phyloP scores from a whole-genome alignment of 2,797 vertebrate species.

The Vireo griseus region DNA sequence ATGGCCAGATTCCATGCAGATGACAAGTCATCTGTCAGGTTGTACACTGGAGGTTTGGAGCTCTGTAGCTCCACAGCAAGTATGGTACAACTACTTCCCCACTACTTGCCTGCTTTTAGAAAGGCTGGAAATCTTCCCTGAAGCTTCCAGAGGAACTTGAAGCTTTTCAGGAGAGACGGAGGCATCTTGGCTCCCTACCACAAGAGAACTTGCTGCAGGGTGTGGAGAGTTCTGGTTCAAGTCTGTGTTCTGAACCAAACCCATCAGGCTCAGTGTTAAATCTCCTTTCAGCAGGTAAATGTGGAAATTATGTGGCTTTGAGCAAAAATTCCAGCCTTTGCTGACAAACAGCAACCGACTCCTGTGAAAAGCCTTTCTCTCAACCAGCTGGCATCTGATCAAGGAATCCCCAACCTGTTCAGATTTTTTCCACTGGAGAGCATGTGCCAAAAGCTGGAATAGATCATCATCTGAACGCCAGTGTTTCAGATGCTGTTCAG shows the following conservation, averaged over 20 bases:
- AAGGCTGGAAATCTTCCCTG: neutral
- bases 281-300: neutral
- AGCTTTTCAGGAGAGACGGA: neutral
- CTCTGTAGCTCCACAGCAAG: neutral
- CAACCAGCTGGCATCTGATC: neutral
- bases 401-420: slow-evolving; percentile 27
- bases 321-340: slow-evolving; percentile 2
- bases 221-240: neutral
- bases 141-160: neutral
- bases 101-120: neutral
- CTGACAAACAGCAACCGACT: slow-evolving; percentile 1
- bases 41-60: neutral
- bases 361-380: neutral
- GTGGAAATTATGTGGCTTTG: neutral
- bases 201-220: neutral
- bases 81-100: neutral
- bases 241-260: neutral
- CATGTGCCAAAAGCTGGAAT: neutral
- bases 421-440: neutral
- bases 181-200: neutral
- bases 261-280: neutral
- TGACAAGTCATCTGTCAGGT: neutral
- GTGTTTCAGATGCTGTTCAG: neutral
- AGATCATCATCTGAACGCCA: neutral
- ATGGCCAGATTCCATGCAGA: neutral